These are phyloP conservation scores for Micropoecilia bifurca DNA, from an alignment of 2,797 vertebrate genomes.

Conservation along the genomic window DNA sequence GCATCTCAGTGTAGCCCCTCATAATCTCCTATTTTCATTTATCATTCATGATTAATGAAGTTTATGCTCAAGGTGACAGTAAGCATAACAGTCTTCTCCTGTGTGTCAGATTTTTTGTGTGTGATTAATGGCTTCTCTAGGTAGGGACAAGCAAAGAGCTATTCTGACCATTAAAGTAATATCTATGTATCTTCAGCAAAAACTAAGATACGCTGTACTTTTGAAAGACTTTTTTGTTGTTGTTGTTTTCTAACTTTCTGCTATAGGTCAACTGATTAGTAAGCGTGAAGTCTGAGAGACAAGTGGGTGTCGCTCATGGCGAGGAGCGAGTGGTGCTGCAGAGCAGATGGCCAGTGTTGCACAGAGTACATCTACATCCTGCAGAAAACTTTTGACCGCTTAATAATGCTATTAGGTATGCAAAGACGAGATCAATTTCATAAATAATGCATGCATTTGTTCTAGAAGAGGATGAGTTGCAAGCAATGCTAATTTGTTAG, in stretches of 20 bases:
- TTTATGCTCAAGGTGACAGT: constrained; percentile 14
- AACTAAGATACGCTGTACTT: constrained; percentile 6
- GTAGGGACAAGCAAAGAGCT: not conserved
- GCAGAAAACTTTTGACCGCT: constrained; percentile 19
- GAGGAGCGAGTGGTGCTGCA: constrained; percentile 36
- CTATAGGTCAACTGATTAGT: constrained; percentile 43
- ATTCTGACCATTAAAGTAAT: not conserved
- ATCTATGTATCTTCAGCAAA: constrained; percentile 1
- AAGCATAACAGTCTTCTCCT: constrained; percentile 21
- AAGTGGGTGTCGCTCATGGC: constrained; percentile 46
- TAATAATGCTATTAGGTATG: constrained; percentile 1
- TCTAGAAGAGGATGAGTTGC: not conserved
- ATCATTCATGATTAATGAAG: constrained; percentile 37
- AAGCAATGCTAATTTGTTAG: not conserved
- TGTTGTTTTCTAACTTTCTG: constrained; percentile 31
- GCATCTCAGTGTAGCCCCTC: not conserved
- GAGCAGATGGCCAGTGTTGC: constrained; percentile 60
- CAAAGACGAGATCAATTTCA: not conserved
- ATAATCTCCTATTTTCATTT: constrained; percentile 12
- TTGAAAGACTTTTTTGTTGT: constrained; percentile 18
- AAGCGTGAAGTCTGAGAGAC: constrained; percentile 49
- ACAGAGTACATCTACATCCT: constrained; percentile 24
- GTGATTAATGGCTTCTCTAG: constrained; percentile 38
- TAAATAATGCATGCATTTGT: constrained; percentile 2
- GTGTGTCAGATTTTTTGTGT: constrained; percentile 17